These are phyloP conservation scores for Coptodon bakossiorum DNA, from an alignment of 2,113 vertebrate species.

Conservation along the genomic window DNA sequence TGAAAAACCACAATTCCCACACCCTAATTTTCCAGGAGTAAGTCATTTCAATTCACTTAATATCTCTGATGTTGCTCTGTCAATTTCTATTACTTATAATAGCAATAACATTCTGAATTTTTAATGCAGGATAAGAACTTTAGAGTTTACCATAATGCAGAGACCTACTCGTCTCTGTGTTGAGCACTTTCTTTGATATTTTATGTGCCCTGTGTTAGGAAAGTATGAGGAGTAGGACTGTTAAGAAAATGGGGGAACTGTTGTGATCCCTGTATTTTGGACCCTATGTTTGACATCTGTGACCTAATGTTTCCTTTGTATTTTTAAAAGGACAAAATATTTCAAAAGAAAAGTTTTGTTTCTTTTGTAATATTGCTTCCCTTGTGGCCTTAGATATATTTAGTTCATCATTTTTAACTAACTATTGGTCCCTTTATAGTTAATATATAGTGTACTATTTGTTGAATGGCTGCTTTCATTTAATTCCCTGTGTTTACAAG, in stretches of 20 bases:
- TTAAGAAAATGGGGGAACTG: background rate
- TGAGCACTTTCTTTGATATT: background rate
- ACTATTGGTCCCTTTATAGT: background rate
- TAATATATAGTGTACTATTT: background rate
- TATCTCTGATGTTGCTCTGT: background rate
- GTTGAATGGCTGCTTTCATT: background rate
- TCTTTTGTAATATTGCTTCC: background rate
- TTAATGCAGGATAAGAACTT: background rate
- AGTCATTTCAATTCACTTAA: background rate
- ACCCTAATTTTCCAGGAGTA: background rate
- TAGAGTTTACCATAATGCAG: background rate
- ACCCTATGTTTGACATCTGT: background rate
- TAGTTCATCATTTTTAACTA: background rate
- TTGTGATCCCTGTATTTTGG: background rate
- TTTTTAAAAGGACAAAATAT: background rate
- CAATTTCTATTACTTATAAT: background rate
- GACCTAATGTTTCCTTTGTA: background rate
- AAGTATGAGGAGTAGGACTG: background rate
- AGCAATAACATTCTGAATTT: background rate
- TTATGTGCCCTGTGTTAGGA: background rate
- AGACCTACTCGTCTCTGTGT: background rate
- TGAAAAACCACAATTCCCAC: background rate
- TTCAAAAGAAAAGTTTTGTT: background rate
- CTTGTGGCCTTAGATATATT: background rate
- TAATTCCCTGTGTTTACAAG: background rate